These are phyloP conservation scores for Emydura subglobosa DNA, from an alignment of 2,113 vertebrate species.

Conservation along the genomic window DNA sequence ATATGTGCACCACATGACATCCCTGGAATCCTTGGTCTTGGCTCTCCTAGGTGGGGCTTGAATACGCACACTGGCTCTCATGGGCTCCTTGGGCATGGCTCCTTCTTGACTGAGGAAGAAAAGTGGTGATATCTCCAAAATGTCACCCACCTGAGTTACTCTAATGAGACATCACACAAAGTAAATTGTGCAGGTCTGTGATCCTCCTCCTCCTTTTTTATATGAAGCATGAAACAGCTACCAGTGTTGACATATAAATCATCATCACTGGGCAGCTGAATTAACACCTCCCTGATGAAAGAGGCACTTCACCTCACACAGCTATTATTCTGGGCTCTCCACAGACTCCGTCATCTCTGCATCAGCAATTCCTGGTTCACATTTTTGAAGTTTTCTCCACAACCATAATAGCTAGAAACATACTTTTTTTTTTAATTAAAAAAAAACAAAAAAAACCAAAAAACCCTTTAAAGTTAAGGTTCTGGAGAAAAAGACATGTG, in stretches of 20 bases:
- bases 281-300: not conserved
- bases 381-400: not conserved
- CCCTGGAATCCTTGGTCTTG: not conserved
- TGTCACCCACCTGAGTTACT: not conserved
- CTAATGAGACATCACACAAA: not conserved
- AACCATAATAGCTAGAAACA: not conserved
- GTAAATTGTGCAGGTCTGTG: not conserved
- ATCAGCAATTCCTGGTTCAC: not conserved
- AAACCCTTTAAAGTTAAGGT: not conserved
- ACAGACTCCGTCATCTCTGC: not conserved
- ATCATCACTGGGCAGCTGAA: not conserved
- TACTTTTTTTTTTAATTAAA: not conserved
- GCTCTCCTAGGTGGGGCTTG: not conserved
- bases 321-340: not conserved
- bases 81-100: not conserved
- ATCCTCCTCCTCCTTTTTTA: not conserved
- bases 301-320: not conserved
- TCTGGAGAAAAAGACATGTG: not conserved
- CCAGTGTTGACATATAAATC: not conserved
- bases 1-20: not conserved
- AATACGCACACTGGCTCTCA: not conserved
- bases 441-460: not conserved
- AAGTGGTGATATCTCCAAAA: not conserved
- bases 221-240: not conserved
- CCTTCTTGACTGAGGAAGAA: not conserved